phyloP scores from a whole-genome alignment of 2,113 vertebrate genomes.

The Thunnus maccoyii region DNA sequence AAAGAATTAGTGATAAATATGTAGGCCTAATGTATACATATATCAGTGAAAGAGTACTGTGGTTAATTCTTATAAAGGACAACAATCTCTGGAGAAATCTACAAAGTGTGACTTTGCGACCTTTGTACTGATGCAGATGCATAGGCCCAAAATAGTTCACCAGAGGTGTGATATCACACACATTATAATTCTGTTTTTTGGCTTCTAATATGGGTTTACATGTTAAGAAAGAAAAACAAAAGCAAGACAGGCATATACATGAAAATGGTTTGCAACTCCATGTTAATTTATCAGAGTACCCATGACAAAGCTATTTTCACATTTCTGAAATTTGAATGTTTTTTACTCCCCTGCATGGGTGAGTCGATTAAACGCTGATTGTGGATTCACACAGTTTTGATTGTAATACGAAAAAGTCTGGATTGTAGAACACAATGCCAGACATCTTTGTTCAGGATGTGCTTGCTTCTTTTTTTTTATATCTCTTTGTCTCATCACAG shows the following conservation, averaged over 20 bases:
- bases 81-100: slow-evolving; percentile 45
- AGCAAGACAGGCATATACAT: slow-evolving; percentile 54
- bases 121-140: slow-evolving; percentile 54
- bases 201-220: slow-evolving; percentile 50
- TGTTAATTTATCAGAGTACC: slow-evolving; percentile 60
- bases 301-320: slow-evolving; percentile 65
- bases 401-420: slow-evolving; percentile 44
- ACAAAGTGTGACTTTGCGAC: slow-evolving; percentile 78
- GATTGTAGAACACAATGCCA: neutral
- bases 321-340: slow-evolving; percentile 56
- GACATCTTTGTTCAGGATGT: slow-evolving; percentile 27
- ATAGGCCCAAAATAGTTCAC: slow-evolving; percentile 43
- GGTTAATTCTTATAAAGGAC: slow-evolving; percentile 40
- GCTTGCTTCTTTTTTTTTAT: slow-evolving; percentile 22
- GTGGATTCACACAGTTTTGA: slow-evolving; percentile 63
- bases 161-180: slow-evolving; percentile 26
- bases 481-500: slow-evolving; percentile 21
- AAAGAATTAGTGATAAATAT: slow-evolving; percentile 35
- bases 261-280: slow-evolving; percentile 56
- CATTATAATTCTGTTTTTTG: slow-evolving; percentile 58
- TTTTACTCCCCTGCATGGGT: slow-evolving; percentile 34
- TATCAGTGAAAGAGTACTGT: slow-evolving; percentile 42
- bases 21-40: slow-evolving; percentile 51
- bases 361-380: slow-evolving; percentile 54
- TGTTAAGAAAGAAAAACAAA: slow-evolving; percentile 46